phyloP scores from a whole-genome alignment of 2,797 vertebrate genomes.

The Brachymystax lenok region DNA sequence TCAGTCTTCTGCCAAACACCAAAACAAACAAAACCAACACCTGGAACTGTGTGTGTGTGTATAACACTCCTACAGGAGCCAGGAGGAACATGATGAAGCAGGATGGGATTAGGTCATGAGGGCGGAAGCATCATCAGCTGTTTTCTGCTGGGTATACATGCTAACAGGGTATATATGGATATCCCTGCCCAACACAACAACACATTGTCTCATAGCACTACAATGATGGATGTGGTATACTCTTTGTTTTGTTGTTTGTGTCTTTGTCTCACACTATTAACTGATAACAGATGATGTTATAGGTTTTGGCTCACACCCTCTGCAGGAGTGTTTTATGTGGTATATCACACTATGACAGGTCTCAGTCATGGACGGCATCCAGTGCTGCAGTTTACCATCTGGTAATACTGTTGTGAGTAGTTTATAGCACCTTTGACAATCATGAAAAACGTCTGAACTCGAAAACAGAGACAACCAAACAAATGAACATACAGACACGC shows the following conservation, averaged over 20 bases:
- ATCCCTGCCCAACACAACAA: not conserved
- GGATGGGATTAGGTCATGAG: constrained; percentile 70
- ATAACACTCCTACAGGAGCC: constrained; percentile 55
- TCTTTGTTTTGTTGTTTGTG: not conserved
- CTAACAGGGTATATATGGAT: constrained; percentile 24
- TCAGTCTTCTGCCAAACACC: constrained; percentile 47
- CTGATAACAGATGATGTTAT: too few species aligned
- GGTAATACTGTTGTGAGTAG: constrained; percentile 18
- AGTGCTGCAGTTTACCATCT: constrained; percentile 32
- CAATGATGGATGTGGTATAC: too few species aligned
- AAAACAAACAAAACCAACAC: constrained; percentile 66
- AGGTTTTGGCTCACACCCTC: not conserved
- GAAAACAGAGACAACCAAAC: constrained; percentile 6
- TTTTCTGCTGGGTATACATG: constrained; percentile 28
- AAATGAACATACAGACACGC: not conserved
- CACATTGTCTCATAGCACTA: not conserved
- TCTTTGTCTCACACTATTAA: not conserved
- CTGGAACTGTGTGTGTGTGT: constrained; percentile 28
- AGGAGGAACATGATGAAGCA: constrained; percentile 71
- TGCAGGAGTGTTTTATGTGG: not conserved
- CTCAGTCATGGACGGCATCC: not conserved
- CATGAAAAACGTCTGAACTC: not conserved
- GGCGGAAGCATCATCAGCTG: constrained; percentile 58
- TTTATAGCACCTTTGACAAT: constrained; percentile 10
- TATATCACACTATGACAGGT: not conserved